Evolutionary conservation across 2,888 invertebrate species (phyloP), one percentile per base, ranked within the genome.

Genomic region (Polydrusus tereticollis): DNA sequence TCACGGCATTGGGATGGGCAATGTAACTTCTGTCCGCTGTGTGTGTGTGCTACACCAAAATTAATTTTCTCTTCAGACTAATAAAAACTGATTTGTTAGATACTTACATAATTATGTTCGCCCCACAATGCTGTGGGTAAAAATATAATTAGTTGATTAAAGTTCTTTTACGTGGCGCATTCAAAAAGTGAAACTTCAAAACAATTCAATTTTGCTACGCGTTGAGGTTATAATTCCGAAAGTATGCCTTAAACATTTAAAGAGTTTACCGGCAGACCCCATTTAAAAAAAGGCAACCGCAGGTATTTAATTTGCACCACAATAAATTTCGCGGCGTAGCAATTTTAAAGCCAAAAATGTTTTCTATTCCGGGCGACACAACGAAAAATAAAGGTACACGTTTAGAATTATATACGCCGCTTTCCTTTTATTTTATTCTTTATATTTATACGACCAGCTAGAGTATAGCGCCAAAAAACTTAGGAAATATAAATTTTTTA

Each of bases 1-100:
- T 83, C 84, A 84, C 84, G 84, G 82, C 77, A 83, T 76, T 70
- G 79, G 80, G 82, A 80, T 80, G 80, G 83, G 79, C 81, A 78
- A 68, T 38, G 14, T 29, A 29, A 62, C 72, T 72, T 66, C 59
- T 43, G 67, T 63, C 62, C 55, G 60, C 59, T 21, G 29, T 64
- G 50, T 47, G 68, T 57, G 58, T 59, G 43, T 68, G 70, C 60
- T 36, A 59, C 45, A 71, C 66, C 52, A 58, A 72, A 72, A 72
- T 67, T 72, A 72, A 72, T 72, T 72, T 45, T 63, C 66, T 41
- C 60, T 41, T 43, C 66, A 47, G 62, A 33, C 71, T 71, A 66
- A 66, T 66, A 71, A 66, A 71, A 59, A 60, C 71, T 71, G 66
- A 71, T 71, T 71, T 66, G 41, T 59, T 60, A 36, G 47, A 64